Percentiles rank a stretch among this genome's conserved stretches.
phyloP scores from a whole-genome alignment of 2,797 vertebrate species.

The Heteromormyrus szaboi region DNA sequence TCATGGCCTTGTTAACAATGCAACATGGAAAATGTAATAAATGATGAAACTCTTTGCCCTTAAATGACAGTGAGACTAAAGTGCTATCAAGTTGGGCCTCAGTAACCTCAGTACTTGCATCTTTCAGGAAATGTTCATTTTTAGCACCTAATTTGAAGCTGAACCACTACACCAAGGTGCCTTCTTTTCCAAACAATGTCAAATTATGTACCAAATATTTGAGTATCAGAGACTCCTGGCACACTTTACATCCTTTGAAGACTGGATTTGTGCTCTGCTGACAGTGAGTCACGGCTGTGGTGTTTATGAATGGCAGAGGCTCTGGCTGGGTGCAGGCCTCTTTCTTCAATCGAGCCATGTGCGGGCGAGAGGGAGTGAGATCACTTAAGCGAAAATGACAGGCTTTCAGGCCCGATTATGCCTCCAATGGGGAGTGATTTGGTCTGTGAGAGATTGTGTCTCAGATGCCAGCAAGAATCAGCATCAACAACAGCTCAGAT shows the following conservation, averaged over 20 bases:
- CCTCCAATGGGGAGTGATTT: not conserved
- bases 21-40: not conserved
- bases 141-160: not conserved
- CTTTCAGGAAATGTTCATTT: not conserved
- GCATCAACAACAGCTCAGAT: not conserved
- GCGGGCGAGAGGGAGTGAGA: not conserved
- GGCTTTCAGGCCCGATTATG: constrained; percentile 1
- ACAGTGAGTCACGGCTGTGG: not conserved
- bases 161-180: not conserved
- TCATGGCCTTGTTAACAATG: not conserved
- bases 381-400: constrained; percentile 7
- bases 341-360: not conserved
- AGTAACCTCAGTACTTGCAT: not conserved
- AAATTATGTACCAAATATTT: not conserved
- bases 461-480: not conserved
- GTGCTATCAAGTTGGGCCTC: not conserved
- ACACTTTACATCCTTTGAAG: not conserved
- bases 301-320: constrained; percentile 5
- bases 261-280: not conserved
- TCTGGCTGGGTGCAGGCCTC: not conserved
- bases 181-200: not conserved
- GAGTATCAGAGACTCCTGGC: not conserved
- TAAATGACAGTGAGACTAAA: not conserved
- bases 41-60: not conserved
- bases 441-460: not conserved